A percentile compares a stretch with the other conserved stretches of the same genome.
These are phyloP conservation scores for Chaetodon trifascialis DNA, from an alignment of 2,113 vertebrate genomes.

Conservation along the genomic window DNA sequence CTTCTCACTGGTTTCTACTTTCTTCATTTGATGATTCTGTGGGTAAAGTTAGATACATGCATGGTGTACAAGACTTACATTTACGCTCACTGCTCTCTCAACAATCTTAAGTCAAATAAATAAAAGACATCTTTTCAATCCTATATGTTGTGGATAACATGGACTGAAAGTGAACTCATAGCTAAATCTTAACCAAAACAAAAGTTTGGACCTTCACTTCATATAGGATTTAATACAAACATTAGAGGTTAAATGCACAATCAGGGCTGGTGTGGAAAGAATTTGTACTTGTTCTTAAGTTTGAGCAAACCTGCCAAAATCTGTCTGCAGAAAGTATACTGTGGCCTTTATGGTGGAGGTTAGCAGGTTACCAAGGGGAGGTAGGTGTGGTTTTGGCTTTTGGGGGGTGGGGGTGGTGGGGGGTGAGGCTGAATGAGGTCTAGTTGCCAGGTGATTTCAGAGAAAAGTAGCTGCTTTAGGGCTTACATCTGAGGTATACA, in stretches of 20 bases:
- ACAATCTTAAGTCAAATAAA: background rate
- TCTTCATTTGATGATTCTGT: background rate
- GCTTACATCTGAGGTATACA: conserved; percentile 65
- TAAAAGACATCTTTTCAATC: background rate
- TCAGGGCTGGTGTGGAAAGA: background rate
- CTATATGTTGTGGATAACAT: background rate
- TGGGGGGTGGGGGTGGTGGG: too few relatives aligned
- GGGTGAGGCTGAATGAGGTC: conserved; percentile 19
- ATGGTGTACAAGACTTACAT: conserved; percentile 27
- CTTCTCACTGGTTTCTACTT: background rate
- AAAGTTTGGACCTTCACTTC: background rate
- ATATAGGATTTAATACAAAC: background rate
- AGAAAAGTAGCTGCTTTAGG: conserved; percentile 60
- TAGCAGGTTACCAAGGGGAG: conserved; percentile 63
- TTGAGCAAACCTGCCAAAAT: conserved; percentile 1
- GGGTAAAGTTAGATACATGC: background rate
- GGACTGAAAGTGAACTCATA: background rate
- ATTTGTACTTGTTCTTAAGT: background rate
- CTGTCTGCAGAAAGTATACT: conserved; percentile 49
- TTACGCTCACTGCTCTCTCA: background rate
- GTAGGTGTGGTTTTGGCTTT: conserved; percentile 70
- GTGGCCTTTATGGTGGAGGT: conserved; percentile 64
- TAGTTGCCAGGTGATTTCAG: conserved; percentile 51
- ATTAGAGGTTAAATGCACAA: background rate
- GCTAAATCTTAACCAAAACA: background rate